Base-by-base conservation (phyloP, 2,888 invertebrate species). In the Harpalus rufipes region DNA sequence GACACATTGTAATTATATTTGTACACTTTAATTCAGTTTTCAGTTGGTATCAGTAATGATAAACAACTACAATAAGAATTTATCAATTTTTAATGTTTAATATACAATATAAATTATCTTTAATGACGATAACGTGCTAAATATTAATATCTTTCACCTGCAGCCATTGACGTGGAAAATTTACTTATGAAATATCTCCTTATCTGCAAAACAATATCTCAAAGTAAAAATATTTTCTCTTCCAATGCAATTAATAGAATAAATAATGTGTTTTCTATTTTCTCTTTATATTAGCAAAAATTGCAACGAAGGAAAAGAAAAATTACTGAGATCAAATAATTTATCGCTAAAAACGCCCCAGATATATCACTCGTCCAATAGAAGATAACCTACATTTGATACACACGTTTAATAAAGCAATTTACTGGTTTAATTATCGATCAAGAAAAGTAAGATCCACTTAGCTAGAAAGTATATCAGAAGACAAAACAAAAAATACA, bases 331-430 rank as follows among this genome's bases (percentile, higher is more conserved):
- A 74, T 74, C 39, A 74, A 74, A 44, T 74, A 74, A 74, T 74
- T 74, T 74, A 44, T 21, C 8, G 68, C n/a, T 41, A 39, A 41
- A 14, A 32, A 74, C 72, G 72, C 44, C 41, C 44, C 12, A 14
- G n/a, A 7, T 14, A 44, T 44, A 44, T 44, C 72, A 74, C 51
- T 41, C 18, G 44, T 10, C 16, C 14, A 44, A 41, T 74, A 10
- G 44, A 25, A 74, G 41, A 74, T 74, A 74, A 74, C 72, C 72
- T 74, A 74, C 72, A 74, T 74, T 74, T 74, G 72, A 74, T 74
- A 68, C 68, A 68, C 7, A 74, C 16, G 18, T 44, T 74, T 44
- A 74, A 74, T 74, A 74, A 44, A 74, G 44, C 51, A 74, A 74
- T 74, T 74, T 44, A 74, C 44, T 74, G 44, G 12, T 74, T 74